A percentile compares a stretch with the other conserved stretches of the same genome.
phyloP scores from a whole-genome alignment of 1,140 invertebrate species.

The Drosophila cardini region DNA sequence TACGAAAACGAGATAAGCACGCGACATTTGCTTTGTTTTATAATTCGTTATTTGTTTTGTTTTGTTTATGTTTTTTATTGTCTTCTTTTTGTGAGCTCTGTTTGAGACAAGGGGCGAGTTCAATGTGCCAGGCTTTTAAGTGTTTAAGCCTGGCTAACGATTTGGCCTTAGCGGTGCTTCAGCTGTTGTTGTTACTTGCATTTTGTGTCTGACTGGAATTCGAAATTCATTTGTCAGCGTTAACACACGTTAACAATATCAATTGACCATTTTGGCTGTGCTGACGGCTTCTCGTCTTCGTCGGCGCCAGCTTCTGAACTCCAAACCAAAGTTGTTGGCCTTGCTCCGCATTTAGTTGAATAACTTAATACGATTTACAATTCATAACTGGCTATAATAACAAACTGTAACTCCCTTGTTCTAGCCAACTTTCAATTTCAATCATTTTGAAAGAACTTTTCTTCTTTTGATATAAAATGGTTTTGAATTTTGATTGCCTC shows the following conservation, averaged over 20 bases:
- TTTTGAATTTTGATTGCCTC: not conserved
- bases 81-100: conserved; percentile 5
- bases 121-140: conserved; percentile 65
- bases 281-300: conserved; percentile 19
- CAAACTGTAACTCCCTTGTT: conserved; percentile 13
- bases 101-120: conserved; percentile 56
- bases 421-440: conserved; percentile 20
- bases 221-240: conserved; percentile 62
- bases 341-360: conserved; percentile 65
- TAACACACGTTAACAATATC: conserved; percentile 25
- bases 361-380: conserved; percentile 22
- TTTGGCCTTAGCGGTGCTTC: conserved; percentile 61
- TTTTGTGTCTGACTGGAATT: conserved; percentile 44
- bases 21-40: conserved; percentile 59
- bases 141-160: conserved; percentile 6
- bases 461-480: not conserved
- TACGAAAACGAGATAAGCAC: conserved; percentile 51
- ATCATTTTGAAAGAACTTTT: not conserved
- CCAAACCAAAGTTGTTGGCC: conserved; percentile 62
- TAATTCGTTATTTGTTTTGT: conserved; percentile 33
- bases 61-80: conserved; percentile 35
- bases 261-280: conserved; percentile 29
- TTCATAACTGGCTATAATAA: conserved; percentile 1
- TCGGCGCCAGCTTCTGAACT: conserved; percentile 33
- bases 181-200: conserved; percentile 29